These are phyloP conservation scores for Ochlodes sylvanus DNA, from an alignment of 2,888 invertebrate genomes.

Conservation along the genomic window DNA sequence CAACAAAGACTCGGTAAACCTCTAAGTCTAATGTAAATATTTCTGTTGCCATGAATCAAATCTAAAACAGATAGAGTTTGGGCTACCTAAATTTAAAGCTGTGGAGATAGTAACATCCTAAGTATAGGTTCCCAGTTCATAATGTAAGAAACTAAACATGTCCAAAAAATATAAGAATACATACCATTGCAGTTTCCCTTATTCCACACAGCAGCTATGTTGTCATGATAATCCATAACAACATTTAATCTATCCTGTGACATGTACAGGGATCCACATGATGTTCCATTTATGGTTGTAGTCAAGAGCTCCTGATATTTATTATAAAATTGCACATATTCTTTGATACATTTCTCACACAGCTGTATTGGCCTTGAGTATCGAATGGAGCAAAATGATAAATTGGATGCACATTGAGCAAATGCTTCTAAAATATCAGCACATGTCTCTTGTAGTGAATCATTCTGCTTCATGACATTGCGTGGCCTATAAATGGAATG, in stretches of 20 bases:
- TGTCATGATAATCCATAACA: conserved; percentile 83
- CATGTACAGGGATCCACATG: conserved; percentile 85
- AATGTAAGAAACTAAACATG: no score
- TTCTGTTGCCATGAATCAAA: no score
- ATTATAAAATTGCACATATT: conserved; percentile 78
- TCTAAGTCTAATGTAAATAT: no score
- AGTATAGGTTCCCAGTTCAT: no score
- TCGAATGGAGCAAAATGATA: conserved; percentile 85
- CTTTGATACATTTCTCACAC: conserved; percentile 84
- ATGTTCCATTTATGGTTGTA: conserved; percentile 75
- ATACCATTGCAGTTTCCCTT: conserved; percentile 87
- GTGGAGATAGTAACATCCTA: no score
- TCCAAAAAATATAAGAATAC: conserved; percentile 39
- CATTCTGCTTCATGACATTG: conserved; percentile 31
- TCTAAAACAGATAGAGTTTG: no score
- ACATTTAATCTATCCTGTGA: conserved; percentile 87
- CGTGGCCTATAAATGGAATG: conserved; percentile 49
- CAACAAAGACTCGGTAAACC: no score
- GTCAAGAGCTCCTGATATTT: conserved; percentile 81
- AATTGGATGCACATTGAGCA: conserved; percentile 83
- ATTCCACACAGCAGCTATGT: conserved; percentile 84
- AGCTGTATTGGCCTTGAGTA: conserved; percentile 86
- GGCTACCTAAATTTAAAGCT: no score
- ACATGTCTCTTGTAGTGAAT: conserved; percentile 50
- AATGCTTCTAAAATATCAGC: conserved; percentile 67